Evolutionary conservation across 2,888 invertebrate genomes (phyloP), one percentile per base, ranked within the genome.

Genomic region (Sphaerophoria taeniata): DNA sequence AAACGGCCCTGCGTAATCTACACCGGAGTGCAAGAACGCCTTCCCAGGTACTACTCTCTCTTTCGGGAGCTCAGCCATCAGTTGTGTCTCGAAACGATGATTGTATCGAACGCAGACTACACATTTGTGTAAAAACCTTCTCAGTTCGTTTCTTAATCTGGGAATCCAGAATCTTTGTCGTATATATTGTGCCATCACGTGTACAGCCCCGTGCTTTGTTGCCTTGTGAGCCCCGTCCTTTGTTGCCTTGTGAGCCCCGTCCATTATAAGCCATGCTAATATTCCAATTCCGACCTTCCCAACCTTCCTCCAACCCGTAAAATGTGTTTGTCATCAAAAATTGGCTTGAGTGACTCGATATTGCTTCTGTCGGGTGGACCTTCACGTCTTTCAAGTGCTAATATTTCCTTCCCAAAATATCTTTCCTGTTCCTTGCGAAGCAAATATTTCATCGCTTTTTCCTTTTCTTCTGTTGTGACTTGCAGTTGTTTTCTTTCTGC

Each of bases 231-330:
- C n/a, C n/a, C n/a, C n/a, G n/a, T n/a, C n/a, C n/a, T n/a, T n/a
- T n/a, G n/a, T n/a, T n/a, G n/a, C n/a, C n/a, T n/a, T n/a, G 12
- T 60, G 60, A 60, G 60, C 39, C 7, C 43, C 16, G 11, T 43
- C 60, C 43, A 60, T 60, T 11, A 60, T 60, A 16, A 60, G 14
- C 43, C 43, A 60, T 11, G 60, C 34, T 14, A 58, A 58, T 58
- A 58, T 58, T 34, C n/a, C 58, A 36, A n/a, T n/a, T 34, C 9
- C 14, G 39, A 14, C 24, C 39, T 43, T 6, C 45, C 45, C 60
- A 43, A 6, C n/a, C 60, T 24, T 16, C 43, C 16, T 61, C 24
- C 60, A n/a, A n/a, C n/a, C n/a, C n/a, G n/a, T n/a, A n/a, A n/a
- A n/a, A n/a, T n/a, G n/a, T n/a, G n/a, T n/a, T n/a, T n/a, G n/a